Evolutionary conservation across 2,113 vertebrate genomes (phyloP), one percentile per base, ranked within the genome.

Genomic region (Sander vitreus): DNA sequence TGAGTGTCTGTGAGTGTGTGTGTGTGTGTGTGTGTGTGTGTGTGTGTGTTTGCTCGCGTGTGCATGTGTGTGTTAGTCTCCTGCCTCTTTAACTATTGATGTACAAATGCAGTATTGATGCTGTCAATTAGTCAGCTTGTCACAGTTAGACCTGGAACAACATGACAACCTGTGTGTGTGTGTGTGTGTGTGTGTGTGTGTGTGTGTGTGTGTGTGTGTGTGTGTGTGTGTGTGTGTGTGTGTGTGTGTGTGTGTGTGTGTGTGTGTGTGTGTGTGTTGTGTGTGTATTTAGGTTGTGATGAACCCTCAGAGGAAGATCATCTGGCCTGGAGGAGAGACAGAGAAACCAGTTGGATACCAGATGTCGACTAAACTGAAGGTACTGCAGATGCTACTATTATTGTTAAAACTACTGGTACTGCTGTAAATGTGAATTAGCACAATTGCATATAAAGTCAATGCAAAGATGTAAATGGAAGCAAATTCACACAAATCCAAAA

Each of bases 281-380:
- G 66, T 69, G 66, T 69, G 30, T 54, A 14, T 57, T 10, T 92
- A 99, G 98, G 97, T 99, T 79, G 95, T 99, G 88, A 97, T 98
- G 92, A 99, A 99, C 0, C 96, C 97, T 89, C 95, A 96, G 87
- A 94, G 97, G 87, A 99, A 99, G 94, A 99, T 99, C 87, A 99
- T 99, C 91, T 99, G 98, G 98, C 98, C 98, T 0, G 98, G 98
- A 2, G 98, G 98, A 64, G 97, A 99, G 88, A 98, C 97, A 0
- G 98, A 99, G 94, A 98, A 97, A 73, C 98, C 98, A 13, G 95
- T 96, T n/a, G 98, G 98, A 54, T 99, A 99, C 85, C 97, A 99
- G 96, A 99, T 99, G 98, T 99, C 98, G 0, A 99, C 98, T 8
- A 97, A 96, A 84, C 72, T 99, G 53, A 99, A 99, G 97, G 98